Percentiles rank a stretch among this genome's conserved stretches.
Evolutionary conservation across 2,113 vertebrate species (phyloP).

Genomic region (Halichoerus grypus): DNA sequence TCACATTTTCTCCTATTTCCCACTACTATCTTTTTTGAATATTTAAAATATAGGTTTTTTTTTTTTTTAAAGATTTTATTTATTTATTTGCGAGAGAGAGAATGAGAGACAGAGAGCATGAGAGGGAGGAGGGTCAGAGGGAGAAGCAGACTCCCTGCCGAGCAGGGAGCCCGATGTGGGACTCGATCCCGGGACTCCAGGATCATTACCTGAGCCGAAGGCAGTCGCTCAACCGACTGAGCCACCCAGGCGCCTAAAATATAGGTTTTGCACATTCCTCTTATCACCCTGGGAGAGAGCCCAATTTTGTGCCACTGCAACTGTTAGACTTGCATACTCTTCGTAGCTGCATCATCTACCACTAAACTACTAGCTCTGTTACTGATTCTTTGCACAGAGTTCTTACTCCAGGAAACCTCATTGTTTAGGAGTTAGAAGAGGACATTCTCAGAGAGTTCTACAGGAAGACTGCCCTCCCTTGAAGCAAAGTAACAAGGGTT

Average conservation of each 20-base stretch:
- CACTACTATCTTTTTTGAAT: background rate
- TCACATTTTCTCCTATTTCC: background rate
- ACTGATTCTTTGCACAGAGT: background rate
- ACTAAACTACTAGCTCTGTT: background rate
- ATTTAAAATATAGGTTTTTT: background rate
- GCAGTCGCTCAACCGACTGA: too few relatives aligned
- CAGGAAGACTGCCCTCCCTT: background rate
- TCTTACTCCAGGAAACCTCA: background rate
- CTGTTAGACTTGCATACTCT: background rate
- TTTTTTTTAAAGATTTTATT: too few relatives aligned
- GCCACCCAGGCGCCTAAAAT: background rate
- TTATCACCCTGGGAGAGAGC: background rate
- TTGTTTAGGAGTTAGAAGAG: background rate
- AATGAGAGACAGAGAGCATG: too few relatives aligned
- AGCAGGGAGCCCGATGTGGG: too few relatives aligned
- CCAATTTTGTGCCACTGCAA: background rate
- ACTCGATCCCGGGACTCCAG: too few relatives aligned
- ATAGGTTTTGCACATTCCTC: background rate
- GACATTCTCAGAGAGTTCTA: background rate
- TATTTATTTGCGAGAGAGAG: too few relatives aligned
- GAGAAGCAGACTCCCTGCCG: too few relatives aligned
- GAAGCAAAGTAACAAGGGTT: background rate
- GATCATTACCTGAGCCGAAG: too few relatives aligned
- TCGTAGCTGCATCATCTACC: background rate
- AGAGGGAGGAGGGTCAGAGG: too few relatives aligned